Base-by-base conservation (phyloP, 2,888 invertebrate species). In the Tribolium freemani region DNA sequence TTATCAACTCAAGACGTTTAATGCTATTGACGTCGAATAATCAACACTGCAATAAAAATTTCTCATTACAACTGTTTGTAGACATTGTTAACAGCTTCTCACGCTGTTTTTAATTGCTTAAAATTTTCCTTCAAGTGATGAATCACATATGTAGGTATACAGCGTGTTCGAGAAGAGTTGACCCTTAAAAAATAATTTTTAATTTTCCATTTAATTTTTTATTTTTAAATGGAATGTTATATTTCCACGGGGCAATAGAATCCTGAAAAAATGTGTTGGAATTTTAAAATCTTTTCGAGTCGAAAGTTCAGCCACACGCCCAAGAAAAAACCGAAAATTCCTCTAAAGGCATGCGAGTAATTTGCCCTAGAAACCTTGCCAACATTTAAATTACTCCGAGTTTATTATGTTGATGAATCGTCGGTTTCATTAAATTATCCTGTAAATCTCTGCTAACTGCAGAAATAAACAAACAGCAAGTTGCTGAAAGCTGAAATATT, bases 331-430 rank as follows among this genome's bases (percentile, higher is more conserved):
- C 51, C 69, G 3, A 21, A 73, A 69, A 77, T 77, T 74, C 75
- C 74, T 75, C 60, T 67, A 70, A 71, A 78, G 76, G 76, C 76
- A 79, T 79, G 74, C 77, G 58, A 74, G 68, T 72, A 78, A 79
- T 77, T 74, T 75, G 75, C 72, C 74, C 73, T 56, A 77, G 76
- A 77, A 77, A 76, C 74, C 73, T 74, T 76, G 78, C 78, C 77
- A 78, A 77, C 73, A 70, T 72, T 63, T 74, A 71, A 75, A 73
- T 75, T 73, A 31, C 58, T 50, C 56, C 50, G 30, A 48, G 58
- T 68, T 68, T 58, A 68, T 68, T 50, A 68, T 58, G 58, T 68
- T 68, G 68, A 68, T 63, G 60, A 60, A 60, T 60, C 60, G 60
- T 60, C 16, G 60, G 30, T 60, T 60, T 63, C 48, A 63, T 63